Evolutionary conservation across 1,140 invertebrate genomes (phyloP), one percentile per base, ranked within the genome.

Genomic region (Musca vetustissima): DNA sequence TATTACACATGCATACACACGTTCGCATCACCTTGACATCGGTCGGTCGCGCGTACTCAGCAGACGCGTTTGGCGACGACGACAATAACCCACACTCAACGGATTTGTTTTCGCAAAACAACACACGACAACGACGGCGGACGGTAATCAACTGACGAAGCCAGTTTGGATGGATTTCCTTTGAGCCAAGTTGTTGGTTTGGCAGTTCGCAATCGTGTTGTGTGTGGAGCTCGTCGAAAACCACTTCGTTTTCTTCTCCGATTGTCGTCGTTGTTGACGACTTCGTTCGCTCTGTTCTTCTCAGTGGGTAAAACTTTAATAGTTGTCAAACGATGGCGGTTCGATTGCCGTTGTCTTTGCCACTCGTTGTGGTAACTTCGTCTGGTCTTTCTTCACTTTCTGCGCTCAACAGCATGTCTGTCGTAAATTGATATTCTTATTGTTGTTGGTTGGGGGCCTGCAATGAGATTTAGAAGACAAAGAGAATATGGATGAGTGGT

Each of bases 11-110:
- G 36, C 7, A 13, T 13, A 43, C 11, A 43, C 57, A 61, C 57
- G 22, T n/a, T n/a, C 57, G 57, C 32, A 61, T 61, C 57, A 61
- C 57, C 57, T 61, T 61, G 57, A 61, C 57, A 61, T 61, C 36
- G 36, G 36, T 43, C 36, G 36, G 4, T 43, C 36, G 36, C 36
- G 36, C 36, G 36, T 43, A 43, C 36, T 43, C 36, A 8, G 13
- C 7, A 43, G 36, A 43, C 36, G 36, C 36, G 6, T 43, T 43
- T 8, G 36, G n/a, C n/a, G n/a, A n/a, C 36, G 36, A 43, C 36
- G 36, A 43, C 36, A 7, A 21, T 9, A 9, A 7, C n/a, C 22
- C 50, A 53, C 17, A 24, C n/a, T n/a, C n/a, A n/a, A 19, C 17
- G 22, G 1, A 53, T 24, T 53, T 65, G n/a, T n/a, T n/a, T 65